Conservation (phyloP, 2,113 vertebrate genomes). For the Rhinolophus sinicus region DNA sequence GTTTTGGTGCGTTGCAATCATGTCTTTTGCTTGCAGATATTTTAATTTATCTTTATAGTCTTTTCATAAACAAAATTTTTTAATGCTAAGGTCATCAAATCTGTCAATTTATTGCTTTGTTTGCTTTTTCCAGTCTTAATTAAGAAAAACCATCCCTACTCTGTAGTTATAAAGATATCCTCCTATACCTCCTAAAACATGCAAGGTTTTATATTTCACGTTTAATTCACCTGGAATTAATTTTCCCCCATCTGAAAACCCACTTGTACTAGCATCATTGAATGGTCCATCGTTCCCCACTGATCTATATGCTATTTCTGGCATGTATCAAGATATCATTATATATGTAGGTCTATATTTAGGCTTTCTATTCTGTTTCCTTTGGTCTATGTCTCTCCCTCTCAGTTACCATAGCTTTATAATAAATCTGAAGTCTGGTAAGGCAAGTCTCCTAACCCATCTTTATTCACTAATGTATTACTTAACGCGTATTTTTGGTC, state of each 20-base stretch:
- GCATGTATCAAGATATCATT: not conserved
- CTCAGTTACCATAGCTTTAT: not conserved
- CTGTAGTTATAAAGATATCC: not conserved
- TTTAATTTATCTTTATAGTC: not conserved
- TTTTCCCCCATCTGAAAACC: not conserved
- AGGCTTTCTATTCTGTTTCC: not conserved
- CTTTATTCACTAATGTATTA: not conserved
- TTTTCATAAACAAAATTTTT: not conserved
- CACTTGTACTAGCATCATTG: not conserved
- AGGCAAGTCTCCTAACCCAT: not conserved
- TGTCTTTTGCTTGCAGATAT: not conserved
- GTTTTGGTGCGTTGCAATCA: not conserved
- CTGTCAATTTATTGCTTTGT: not conserved
- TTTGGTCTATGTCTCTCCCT: not conserved
- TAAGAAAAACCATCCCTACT: not conserved
- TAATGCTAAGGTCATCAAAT: not conserved
- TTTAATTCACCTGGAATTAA: not conserved
- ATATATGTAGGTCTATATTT: not conserved
- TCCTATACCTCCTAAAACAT: not conserved
- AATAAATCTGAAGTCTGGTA: not conserved
- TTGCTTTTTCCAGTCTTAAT: not conserved
- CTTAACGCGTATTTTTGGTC: too few relatives aligned
- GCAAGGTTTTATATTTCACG: not conserved
- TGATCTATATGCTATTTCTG: not conserved
- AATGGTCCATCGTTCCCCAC: not conserved